Conservation (phyloP, 2,113 vertebrate species). For the Platichthys flesus region DNA sequence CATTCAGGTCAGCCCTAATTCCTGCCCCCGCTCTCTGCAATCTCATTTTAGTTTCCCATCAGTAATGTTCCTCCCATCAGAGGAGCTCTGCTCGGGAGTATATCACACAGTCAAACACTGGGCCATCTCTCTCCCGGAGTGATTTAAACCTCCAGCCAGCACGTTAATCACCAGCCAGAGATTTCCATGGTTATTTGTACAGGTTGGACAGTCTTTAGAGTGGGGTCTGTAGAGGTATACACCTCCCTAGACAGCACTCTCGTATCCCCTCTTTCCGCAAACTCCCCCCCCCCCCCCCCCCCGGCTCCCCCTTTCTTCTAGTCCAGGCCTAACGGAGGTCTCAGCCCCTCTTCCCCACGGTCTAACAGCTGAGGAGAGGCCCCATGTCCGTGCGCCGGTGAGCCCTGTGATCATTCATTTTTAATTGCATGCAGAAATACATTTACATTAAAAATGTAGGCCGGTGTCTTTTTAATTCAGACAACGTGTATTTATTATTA, state of each 20-base stretch:
- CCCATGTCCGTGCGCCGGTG: slow-evolving; percentile 49
- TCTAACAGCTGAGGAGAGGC: slow-evolving; percentile 59
- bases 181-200: slow-evolving; percentile 70
- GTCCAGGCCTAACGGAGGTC: slow-evolving; percentile 34
- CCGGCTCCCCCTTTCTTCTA: slow-evolving; percentile 20
- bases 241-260: slow-evolving; percentile 48
- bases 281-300: slow-evolving; percentile 6
- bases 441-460: slow-evolving; percentile 86
- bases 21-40: slow-evolving; percentile 68
- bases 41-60: slow-evolving; percentile 82
- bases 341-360: slow-evolving; percentile 37
- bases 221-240: slow-evolving; percentile 50
- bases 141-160: slow-evolving; percentile 71
- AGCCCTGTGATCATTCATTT: slow-evolving; percentile 80
- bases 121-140: slow-evolving; percentile 67
- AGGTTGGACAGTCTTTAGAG: slow-evolving; percentile 71
- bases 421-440: slow-evolving; percentile 84
- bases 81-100: slow-evolving; percentile 63
- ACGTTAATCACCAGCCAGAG: slow-evolving; percentile 71
- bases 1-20: slow-evolving; percentile 77
- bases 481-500: slow-evolving; percentile 85
- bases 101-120: slow-evolving; percentile 72
- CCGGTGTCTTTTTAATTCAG: slow-evolving; percentile 83
- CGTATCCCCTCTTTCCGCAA: slow-evolving; percentile 22
- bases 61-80: slow-evolving; percentile 77